These are phyloP conservation scores for Anomalospiza imberbis DNA, from an alignment of 2,797 vertebrate species.

Conservation along the genomic window DNA sequence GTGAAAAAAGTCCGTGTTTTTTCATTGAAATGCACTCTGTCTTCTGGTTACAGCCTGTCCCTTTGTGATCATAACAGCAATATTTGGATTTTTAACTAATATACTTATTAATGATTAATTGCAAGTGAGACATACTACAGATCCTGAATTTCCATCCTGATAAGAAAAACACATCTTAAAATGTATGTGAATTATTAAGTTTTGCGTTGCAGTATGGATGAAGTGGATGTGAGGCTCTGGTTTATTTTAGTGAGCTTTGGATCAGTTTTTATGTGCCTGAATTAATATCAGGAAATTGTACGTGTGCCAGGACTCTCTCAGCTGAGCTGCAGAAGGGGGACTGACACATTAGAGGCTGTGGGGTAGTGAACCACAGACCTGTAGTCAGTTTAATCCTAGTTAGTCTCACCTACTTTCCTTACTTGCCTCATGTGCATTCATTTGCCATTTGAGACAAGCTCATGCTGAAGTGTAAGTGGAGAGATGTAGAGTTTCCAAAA, in stretches of 20 bases:
- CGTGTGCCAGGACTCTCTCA: conserved; percentile 27
- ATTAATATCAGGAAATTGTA: conserved; percentile 27
- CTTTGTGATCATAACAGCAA: not conserved
- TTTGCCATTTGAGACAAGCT: conserved; percentile 52
- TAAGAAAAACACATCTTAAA: not conserved
- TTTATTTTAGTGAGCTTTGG: not conserved
- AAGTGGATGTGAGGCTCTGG: not conserved
- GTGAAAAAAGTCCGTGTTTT: not conserved
- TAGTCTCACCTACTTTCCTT: conserved; percentile 46
- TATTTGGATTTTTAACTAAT: not conserved
- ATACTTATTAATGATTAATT: not conserved
- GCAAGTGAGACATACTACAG: not conserved
- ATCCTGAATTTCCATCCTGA: not conserved
- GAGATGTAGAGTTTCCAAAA: not conserved
- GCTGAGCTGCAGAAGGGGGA: conserved; percentile 60
- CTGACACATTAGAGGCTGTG: conserved; percentile 52
- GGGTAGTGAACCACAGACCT: conserved; percentile 65
- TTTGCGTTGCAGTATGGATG: not conserved
- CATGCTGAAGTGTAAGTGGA: not conserved
- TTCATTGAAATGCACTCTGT: not conserved
- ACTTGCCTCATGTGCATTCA: conserved; percentile 44
- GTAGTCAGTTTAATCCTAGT: conserved; percentile 57
- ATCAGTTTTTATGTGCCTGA: not conserved
- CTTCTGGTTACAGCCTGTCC: not conserved
- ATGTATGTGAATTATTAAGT: not conserved